phyloP scores from a whole-genome alignment of 1,140 invertebrate species.

The Cecropterus lyciades region DNA sequence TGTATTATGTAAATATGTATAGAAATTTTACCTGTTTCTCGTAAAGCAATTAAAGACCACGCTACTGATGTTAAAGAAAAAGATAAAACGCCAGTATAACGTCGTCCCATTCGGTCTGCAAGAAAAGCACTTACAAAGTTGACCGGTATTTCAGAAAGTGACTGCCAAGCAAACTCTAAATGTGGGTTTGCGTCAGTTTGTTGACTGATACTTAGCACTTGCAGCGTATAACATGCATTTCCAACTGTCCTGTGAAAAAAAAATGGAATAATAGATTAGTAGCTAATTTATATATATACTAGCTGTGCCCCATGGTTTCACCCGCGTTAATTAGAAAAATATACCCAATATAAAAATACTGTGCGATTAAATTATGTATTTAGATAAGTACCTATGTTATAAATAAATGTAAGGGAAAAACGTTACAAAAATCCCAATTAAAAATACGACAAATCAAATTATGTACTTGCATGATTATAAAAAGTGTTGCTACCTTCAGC shows the following conservation, averaged over 20 bases:
- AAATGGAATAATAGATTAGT: too few species aligned
- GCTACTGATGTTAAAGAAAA: constrained; percentile 71
- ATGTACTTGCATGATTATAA: too few species aligned
- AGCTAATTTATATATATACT: too few species aligned
- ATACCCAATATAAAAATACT: too few species aligned
- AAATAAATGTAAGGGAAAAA: too few species aligned
- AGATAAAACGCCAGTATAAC: constrained; percentile 80
- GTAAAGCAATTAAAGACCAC: constrained; percentile 77
- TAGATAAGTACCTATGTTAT: too few species aligned
- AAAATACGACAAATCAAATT: too few species aligned
- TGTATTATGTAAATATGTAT: not conserved
- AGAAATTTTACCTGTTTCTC: constrained; percentile 56
- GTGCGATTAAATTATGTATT: too few species aligned
- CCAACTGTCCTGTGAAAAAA: constrained; percentile 82
- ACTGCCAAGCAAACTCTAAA: constrained; percentile 87
- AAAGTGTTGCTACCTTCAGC: too few species aligned
- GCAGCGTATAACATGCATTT: constrained; percentile 85
- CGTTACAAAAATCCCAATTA: too few species aligned
- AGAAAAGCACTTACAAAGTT: constrained; percentile 73
- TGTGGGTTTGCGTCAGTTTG: constrained; percentile 88
- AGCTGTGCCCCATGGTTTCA: too few species aligned
- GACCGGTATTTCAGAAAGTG: constrained; percentile 86
- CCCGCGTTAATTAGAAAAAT: too few species aligned
- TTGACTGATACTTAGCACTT: constrained; percentile 85
- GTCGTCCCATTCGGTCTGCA: constrained; percentile 82